These are phyloP conservation scores for Drosophila phalerata DNA, from an alignment of 2,888 invertebrate species.

Conservation along the genomic window DNA sequence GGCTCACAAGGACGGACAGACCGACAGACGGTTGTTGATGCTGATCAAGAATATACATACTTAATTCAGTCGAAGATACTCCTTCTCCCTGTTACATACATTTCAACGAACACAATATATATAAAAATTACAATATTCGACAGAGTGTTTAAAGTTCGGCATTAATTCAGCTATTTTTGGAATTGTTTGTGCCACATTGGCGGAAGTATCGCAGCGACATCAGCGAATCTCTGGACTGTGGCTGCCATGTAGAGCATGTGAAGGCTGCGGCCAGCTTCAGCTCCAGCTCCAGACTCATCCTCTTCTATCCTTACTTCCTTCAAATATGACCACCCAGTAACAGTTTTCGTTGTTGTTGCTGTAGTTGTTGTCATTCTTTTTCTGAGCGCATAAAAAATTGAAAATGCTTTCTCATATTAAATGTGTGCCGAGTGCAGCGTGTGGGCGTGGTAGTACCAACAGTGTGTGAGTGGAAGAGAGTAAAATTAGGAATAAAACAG, in stretches of 20 bases:
- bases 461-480: conserved; percentile 39
- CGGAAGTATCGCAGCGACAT: conserved; percentile 78
- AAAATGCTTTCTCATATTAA: conserved; percentile 79
- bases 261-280: conserved; percentile 34
- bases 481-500: conserved; percentile 19
- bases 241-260: conserved; percentile 48
- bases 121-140: too few relatives aligned
- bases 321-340: conserved; percentile 34
- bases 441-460: conserved; percentile 41
- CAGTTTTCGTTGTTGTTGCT: conserved; percentile 10
- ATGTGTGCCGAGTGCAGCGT: conserved; percentile 66
- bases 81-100: too few relatives aligned
- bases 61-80: too few relatives aligned
- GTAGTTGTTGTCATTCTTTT: conserved; percentile 36
- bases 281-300: conserved; percentile 6
- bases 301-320: conserved; percentile 6
- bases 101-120: too few relatives aligned
- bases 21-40: too few relatives aligned
- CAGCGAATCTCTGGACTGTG: conserved; percentile 61
- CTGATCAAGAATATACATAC: too few relatives aligned
- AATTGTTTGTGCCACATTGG: conserved; percentile 70
- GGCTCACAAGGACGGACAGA: too few relatives aligned
- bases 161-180: conserved; percentile 15
- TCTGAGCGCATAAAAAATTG: conserved; percentile 75
- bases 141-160: conserved; percentile 14